Conservation (phyloP, 2,797 vertebrate genomes). For the Xenops minutus region DNA sequence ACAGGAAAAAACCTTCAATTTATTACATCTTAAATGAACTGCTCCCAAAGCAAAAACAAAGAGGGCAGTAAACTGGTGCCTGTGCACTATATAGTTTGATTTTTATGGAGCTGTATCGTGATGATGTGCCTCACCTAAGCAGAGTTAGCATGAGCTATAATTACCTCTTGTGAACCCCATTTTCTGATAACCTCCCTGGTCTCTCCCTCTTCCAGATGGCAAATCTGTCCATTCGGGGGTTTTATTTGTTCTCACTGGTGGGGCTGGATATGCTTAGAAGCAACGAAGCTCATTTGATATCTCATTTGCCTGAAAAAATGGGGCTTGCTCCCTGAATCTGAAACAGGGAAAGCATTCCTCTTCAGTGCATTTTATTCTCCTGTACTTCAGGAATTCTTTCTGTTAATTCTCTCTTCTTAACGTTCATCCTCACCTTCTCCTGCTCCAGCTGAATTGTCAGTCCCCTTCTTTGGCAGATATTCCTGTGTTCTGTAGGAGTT, state of each 20-base stretch:
- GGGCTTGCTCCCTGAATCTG: neutral
- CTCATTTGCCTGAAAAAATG: conserved; percentile 2
- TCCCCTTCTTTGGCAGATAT: neutral
- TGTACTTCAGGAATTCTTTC: neutral
- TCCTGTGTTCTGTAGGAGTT: neutral
- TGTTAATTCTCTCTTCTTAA: neutral
- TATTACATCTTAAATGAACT: conserved; percentile 76
- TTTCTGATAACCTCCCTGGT: conserved; percentile 43
- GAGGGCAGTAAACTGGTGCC: conserved; percentile 57
- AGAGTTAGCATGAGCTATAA: conserved; percentile 20
- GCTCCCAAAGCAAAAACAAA: conserved; percentile 76
- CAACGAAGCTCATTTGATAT: conserved; percentile 20
- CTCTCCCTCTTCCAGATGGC: conserved; percentile 23
- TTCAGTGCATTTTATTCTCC: neutral
- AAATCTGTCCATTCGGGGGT: conserved; percentile 21
- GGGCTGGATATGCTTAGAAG: neutral
- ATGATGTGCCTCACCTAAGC: conserved; percentile 44
- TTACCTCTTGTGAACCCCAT: conserved; percentile 50
- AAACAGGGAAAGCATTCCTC: neutral
- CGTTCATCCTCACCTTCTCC: neutral
- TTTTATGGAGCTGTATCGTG: conserved; percentile 54
- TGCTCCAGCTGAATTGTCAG: neutral
- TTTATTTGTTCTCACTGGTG: conserved; percentile 34
- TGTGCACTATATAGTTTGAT: conserved; percentile 40
- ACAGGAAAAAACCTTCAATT: conserved; percentile 60